These are phyloP conservation scores for Hoplodrina blanda DNA, from an alignment of 2,888 invertebrate genomes.

Conservation along the genomic window DNA sequence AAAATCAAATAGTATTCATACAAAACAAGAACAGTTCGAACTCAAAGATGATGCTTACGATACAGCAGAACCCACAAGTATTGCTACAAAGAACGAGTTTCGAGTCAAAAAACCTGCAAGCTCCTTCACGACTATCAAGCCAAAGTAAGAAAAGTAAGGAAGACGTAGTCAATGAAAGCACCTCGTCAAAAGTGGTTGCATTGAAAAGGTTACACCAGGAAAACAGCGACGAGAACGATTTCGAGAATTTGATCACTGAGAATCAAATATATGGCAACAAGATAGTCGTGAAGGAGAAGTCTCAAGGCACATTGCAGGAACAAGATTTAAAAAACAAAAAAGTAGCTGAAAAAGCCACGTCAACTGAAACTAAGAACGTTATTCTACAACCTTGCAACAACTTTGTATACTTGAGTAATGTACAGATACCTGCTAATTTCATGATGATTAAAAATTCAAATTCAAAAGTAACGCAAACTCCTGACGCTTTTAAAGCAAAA, in stretches of 20 bases:
- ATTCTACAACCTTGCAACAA: conserved; percentile 81
- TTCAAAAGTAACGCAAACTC: conserved; percentile 72
- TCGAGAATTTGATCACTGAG: conserved; percentile 89
- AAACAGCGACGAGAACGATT: conserved; percentile 88
- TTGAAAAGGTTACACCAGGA: conserved; percentile 87
- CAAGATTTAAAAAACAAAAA: conserved; percentile 80
- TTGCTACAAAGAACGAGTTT: conserved; percentile 81
- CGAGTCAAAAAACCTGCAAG: conserved; percentile 87
- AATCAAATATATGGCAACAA: conserved; percentile 90
- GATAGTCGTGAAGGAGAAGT: conserved; percentile 90
- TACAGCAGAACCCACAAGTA: conserved; percentile 84
- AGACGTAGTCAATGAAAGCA: conserved; percentile 76
- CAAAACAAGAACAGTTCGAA: conserved; percentile 81
- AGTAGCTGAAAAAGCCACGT: conserved; percentile 72
- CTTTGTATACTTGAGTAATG: conserved; percentile 86
- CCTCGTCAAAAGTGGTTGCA: conserved; percentile 86
- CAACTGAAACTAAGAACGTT: conserved; percentile 79
- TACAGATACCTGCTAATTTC: conserved; percentile 84
- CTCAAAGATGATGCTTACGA: conserved; percentile 83
- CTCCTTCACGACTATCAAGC: conserved; percentile 86
- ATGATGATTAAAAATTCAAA: conserved; percentile 86
- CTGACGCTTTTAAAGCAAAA: conserved; percentile 72
- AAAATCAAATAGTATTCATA: conserved; percentile 84
- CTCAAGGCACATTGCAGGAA: conserved; percentile 83
- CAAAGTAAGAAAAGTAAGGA: conserved; percentile 85